Percentiles rank a stretch among this genome's conserved stretches.
These are phyloP conservation scores for Zaprionus ornatus DNA, from an alignment of 1,140 invertebrate species.

Conservation along the genomic window DNA sequence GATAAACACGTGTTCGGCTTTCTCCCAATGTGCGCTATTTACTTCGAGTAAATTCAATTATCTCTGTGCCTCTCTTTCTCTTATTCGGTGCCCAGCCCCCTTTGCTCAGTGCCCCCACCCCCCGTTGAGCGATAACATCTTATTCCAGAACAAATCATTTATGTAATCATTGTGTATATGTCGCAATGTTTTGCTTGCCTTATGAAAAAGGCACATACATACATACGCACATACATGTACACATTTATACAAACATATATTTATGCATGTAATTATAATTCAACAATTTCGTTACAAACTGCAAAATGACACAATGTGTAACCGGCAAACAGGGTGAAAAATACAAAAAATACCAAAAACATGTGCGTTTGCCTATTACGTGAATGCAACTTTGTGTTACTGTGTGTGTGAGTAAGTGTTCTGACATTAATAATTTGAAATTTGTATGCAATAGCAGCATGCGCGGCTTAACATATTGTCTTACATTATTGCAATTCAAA, in stretches of 20 bases:
- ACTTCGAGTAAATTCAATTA: background rate
- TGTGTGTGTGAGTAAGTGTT: conserved; percentile 14
- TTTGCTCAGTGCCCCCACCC: background rate
- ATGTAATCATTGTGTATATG: conserved; percentile 52
- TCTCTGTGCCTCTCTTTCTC: background rate
- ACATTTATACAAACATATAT: background rate
- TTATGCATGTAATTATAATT: background rate
- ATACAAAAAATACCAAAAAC: conserved; percentile 41
- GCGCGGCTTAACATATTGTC: background rate
- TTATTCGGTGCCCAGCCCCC: background rate
- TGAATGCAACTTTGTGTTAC: background rate
- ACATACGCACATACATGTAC: background rate
- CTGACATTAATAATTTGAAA: conserved; percentile 28
- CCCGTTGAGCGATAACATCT: conserved; percentile 17
- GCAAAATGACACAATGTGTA: conserved; percentile 44
- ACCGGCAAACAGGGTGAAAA: conserved; percentile 24
- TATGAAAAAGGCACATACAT: conserved; percentile 5
- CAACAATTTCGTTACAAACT: conserved; percentile 5
- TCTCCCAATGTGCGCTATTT: background rate
- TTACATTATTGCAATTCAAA: conserved; percentile 1
- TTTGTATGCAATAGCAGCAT: background rate
- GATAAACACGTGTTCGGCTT: background rate
- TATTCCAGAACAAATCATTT: conserved; percentile 73
- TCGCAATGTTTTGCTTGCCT: background rate
- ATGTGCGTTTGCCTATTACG: conserved; percentile 54